These are phyloP conservation scores for Neotragus pygmaeus DNA, from an alignment of 2,113 vertebrate genomes.

Conservation along the genomic window DNA sequence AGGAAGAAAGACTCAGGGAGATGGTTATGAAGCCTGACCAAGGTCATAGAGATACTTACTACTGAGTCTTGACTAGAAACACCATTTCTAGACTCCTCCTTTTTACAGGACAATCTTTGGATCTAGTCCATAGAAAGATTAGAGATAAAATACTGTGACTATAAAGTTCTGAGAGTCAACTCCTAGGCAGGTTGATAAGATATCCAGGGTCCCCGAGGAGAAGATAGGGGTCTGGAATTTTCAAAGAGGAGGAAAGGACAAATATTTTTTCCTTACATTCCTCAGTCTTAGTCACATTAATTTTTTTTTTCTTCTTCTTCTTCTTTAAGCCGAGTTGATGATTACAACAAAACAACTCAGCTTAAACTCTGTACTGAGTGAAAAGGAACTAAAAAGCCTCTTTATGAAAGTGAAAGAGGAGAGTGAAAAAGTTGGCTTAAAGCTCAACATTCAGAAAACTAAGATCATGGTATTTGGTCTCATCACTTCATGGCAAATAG, in stretches of 20 bases:
- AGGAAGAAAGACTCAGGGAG: background rate
- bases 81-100: background rate
- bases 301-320: background rate
- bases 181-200: background rate
- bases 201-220: background rate
- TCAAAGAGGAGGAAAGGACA: background rate
- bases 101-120: background rate
- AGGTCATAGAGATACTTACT: background rate
- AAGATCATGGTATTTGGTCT: too few relatives aligned
- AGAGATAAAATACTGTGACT: background rate
- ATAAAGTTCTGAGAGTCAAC: background rate
- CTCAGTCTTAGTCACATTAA: background rate
- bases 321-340: background rate
- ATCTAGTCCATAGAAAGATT: background rate
- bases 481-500: too few relatives aligned
- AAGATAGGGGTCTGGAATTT: background rate
- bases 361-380: background rate
- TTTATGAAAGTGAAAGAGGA: too few relatives aligned
- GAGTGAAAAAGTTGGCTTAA: too few relatives aligned
- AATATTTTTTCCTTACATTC: background rate
- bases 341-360: background rate
- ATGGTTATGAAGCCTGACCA: background rate
- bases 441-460: too few relatives aligned
- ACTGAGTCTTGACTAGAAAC: background rate
- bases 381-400: too few relatives aligned